Conservation (phyloP, 2,888 invertebrate genomes). For the Rhyacophila evoluta region DNA sequence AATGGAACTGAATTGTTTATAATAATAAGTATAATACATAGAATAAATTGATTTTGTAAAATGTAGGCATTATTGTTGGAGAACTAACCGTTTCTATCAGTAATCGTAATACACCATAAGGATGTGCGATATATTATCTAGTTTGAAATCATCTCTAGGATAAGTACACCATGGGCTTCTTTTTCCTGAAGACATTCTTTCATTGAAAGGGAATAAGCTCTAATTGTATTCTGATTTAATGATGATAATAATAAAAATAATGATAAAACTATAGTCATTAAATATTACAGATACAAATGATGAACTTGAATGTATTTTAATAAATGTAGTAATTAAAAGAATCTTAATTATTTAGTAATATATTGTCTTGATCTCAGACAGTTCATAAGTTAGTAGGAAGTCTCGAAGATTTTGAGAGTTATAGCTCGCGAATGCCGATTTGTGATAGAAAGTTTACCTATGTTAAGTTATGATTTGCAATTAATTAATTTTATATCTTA, state of each 20-base stretch:
- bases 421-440: conserved; percentile 46
- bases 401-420: conserved; percentile 39
- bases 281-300: background rate
- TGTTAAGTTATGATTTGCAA: conserved; percentile 56
- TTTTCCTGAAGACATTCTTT: background rate
- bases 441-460: conserved; percentile 50
- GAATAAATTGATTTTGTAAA: background rate
- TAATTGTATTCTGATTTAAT: background rate
- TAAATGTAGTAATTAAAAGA: background rate
- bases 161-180: background rate
- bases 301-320: background rate
- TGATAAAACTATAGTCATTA: background rate
- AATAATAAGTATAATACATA: background rate
- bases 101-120: background rate
- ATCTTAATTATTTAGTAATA: conserved; percentile 16
- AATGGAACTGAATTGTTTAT: background rate
- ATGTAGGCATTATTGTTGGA: conserved; percentile 4
- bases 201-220: background rate
- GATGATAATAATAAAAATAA: background rate
- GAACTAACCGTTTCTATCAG: background rate
- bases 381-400: conserved; percentile 36
- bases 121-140: background rate
- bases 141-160: background rate
- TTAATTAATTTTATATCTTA: conserved; percentile 42
- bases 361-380: conserved; percentile 43